These are phyloP conservation scores for Apocheima hispidaria DNA, from an alignment of 2,888 invertebrate genomes.

Conservation along the genomic window DNA sequence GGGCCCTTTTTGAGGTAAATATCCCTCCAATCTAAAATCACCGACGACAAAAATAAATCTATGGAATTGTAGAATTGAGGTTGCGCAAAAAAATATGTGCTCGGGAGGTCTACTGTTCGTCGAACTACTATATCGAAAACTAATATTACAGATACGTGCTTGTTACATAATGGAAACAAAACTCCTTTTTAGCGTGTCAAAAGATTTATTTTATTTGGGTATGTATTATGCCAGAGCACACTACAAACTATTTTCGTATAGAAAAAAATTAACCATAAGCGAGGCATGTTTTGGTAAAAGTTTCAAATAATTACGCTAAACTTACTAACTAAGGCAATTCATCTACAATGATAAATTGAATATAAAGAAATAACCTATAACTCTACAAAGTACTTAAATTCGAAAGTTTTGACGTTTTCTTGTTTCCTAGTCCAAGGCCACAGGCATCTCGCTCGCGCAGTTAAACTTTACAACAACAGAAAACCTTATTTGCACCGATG, in stretches of 20 bases:
- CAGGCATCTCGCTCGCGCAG: neutral
- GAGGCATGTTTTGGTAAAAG: slow-evolving; percentile 85
- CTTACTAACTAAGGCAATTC: slow-evolving; percentile 58
- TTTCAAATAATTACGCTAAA: slow-evolving; percentile 72
- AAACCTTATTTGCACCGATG: neutral
- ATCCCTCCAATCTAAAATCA: too few species aligned
- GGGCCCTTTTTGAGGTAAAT: too few species aligned
- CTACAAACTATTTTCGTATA: slow-evolving; percentile 71
- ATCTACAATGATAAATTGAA: slow-evolving; percentile 15
- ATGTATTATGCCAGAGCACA: slow-evolving; percentile 80
- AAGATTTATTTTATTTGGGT: slow-evolving; percentile 67
- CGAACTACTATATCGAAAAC: too few species aligned
- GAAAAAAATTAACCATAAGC: slow-evolving; percentile 79
- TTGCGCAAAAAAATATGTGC: too few species aligned
- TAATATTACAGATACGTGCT: neutral
- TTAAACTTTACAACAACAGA: neutral
- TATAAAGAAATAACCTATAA: slow-evolving; percentile 14
- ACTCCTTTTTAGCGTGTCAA: slow-evolving; percentile 68
- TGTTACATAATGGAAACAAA: slow-evolving; percentile 38
- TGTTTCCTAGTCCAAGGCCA: neutral
- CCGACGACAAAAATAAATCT: too few species aligned
- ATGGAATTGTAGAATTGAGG: too few species aligned
- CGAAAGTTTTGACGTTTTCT: neutral
- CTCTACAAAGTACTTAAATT: slow-evolving; percentile 16
- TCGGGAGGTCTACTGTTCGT: too few species aligned